Percentiles rank a stretch among this genome's conserved stretches.
Evolutionary conservation across 1,140 invertebrate species (phyloP).

Genomic region (Drosophila busckii): DNA sequence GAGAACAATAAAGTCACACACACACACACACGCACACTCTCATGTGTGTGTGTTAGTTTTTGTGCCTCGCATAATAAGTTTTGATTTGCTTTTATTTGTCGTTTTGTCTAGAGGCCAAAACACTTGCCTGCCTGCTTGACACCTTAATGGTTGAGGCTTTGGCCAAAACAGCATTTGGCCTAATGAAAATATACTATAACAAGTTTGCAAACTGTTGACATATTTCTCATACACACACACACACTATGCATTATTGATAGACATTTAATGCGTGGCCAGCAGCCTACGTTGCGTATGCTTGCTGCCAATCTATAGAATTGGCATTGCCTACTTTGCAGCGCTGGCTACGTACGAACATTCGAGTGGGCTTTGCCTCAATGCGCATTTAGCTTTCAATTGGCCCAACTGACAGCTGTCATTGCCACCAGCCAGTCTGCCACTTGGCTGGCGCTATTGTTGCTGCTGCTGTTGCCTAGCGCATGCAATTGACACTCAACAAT

Average conservation of each 20-base stretch:
- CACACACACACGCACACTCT: background rate
- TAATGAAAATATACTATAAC: constrained; percentile 46
- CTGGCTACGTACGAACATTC: constrained; percentile 8
- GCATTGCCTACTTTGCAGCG: constrained; percentile 59
- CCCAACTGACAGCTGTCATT: constrained; percentile 24
- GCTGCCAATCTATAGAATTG: constrained; percentile 32
- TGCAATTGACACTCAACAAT: constrained; percentile 3
- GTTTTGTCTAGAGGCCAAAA: constrained; percentile 34
- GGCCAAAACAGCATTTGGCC: constrained; percentile 2
- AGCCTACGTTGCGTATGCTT: constrained; percentile 38
- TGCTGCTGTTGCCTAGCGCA: background rate
- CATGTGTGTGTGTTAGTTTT: background rate
- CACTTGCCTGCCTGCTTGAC: constrained; percentile 52
- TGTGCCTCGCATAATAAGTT: constrained; percentile 70
- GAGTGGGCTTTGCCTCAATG: too few species aligned
- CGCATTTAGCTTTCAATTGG: constrained; percentile 13
- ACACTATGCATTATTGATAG: constrained; percentile 36
- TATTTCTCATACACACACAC: too few species aligned
- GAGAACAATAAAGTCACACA: constrained; percentile 36
- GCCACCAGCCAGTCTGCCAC: background rate
- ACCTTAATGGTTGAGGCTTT: constrained; percentile 56
- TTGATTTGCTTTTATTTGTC: constrained; percentile 71
- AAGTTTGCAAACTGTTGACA: constrained; percentile 29
- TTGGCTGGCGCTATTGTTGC: background rate
- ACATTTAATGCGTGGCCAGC: constrained; percentile 9